These are phyloP conservation scores for Chaetodon auriga DNA, from an alignment of 2,113 vertebrate species.

Conservation along the genomic window DNA sequence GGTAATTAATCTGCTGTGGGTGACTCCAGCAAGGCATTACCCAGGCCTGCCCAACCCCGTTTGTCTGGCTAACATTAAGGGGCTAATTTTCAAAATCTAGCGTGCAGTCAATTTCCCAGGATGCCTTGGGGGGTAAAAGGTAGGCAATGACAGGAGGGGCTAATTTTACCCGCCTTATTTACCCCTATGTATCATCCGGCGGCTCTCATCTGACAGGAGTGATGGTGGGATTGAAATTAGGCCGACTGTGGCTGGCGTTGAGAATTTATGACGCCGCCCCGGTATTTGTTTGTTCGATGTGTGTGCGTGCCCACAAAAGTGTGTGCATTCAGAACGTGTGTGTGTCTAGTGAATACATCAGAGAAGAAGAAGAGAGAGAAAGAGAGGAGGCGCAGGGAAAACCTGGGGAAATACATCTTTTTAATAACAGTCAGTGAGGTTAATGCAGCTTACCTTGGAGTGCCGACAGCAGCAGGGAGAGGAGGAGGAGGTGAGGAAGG, in stretches of 20 bases:
- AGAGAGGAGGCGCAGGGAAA: constrained; percentile 86
- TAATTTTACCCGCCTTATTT: constrained; percentile 99
- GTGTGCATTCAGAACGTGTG: constrained; percentile 21
- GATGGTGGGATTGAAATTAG: constrained; percentile 90
- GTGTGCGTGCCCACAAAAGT: constrained; percentile 6
- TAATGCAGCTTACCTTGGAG: constrained; percentile 98
- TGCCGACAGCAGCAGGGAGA: constrained; percentile 89
- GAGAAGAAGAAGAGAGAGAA: constrained; percentile 39
- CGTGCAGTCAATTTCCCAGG: constrained; percentile 98
- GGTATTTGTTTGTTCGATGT: constrained; percentile 90
- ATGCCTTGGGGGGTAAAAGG: constrained; percentile 93
- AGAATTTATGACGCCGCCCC: constrained; percentile 94
- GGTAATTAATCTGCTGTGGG: constrained; percentile 95
- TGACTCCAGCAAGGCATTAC: constrained; percentile 93
- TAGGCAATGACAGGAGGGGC: constrained; percentile 94
- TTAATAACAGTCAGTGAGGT: constrained; percentile 98
- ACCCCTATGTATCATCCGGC: constrained; percentile 97
- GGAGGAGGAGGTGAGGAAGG: constrained; percentile 83
- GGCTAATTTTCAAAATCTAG: constrained; percentile 99
- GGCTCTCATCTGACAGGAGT: constrained; percentile 91
- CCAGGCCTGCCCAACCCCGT: constrained; percentile 85
- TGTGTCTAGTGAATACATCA: constrained; percentile 52
- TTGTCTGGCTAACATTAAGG: constrained; percentile 97
- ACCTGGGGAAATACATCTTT: constrained; percentile 95
- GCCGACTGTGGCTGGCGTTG: constrained; percentile 90